phyloP scores from a whole-genome alignment of 1,140 invertebrate genomes.

The Lepidotrigona ventralis region DNA sequence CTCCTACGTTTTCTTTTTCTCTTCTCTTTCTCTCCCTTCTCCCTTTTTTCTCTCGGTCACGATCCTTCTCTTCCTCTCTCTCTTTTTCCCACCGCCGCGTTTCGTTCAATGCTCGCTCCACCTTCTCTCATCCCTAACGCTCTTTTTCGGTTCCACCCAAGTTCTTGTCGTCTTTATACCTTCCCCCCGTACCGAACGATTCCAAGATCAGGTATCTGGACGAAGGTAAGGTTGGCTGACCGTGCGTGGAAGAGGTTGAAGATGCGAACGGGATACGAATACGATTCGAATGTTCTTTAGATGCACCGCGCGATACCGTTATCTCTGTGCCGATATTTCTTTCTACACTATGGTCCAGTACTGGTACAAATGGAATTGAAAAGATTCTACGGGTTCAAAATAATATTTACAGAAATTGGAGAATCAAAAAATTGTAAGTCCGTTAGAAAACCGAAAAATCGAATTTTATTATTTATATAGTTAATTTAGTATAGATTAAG shows the following conservation, averaged over 20 bases:
- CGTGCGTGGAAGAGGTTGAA: conserved; percentile 1
- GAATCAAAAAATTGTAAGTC: too few relatives aligned
- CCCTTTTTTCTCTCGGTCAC: conserved; percentile 16
- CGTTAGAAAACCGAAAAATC: too few relatives aligned
- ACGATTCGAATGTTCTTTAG: not conserved
- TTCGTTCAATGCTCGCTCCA: conserved; percentile 19
- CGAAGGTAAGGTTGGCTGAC: not conserved
- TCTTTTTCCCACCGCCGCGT: not conserved
- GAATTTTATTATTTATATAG: too few relatives aligned
- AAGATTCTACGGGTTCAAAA: too few relatives aligned
- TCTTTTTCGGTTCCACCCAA: conserved; percentile 46
- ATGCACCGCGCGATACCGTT: not conserved
- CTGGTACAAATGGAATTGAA: too few relatives aligned
- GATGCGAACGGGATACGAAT: conserved; percentile 2
- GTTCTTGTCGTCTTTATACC: conserved; percentile 12
- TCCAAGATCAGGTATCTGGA: conserved; percentile 38
- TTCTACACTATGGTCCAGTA: too few relatives aligned
- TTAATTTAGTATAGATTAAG: too few relatives aligned
- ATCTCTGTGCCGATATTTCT: too few relatives aligned
- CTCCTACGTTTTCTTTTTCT: not conserved
- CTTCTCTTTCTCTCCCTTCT: conserved; percentile 5
- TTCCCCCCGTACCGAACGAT: not conserved
- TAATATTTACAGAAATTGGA: too few relatives aligned
- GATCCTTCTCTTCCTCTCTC: not conserved
- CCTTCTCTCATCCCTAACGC: conserved; percentile 32